Conservation (phyloP, 1,140 invertebrate genomes). For the Pectinophora gossypiella region DNA sequence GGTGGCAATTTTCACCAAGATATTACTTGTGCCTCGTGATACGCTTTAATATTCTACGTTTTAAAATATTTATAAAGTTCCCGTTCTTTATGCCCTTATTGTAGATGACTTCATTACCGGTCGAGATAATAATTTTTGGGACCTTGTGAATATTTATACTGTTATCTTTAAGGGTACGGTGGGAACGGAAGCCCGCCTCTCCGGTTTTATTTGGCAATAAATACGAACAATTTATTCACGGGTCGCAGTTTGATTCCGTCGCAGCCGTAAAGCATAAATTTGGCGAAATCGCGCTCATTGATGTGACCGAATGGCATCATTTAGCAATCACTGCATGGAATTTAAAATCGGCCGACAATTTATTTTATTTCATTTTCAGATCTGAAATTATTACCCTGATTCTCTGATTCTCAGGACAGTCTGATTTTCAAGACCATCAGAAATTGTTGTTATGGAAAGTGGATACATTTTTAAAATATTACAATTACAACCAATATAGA, state of each 20-base stretch:
- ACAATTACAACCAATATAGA: too few relatives aligned
- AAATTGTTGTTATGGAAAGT: too few relatives aligned
- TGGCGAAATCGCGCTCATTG: not conserved
- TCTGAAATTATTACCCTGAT: too few relatives aligned
- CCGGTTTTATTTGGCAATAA: conserved; percentile 2
- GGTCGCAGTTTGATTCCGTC: not conserved
- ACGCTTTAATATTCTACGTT: conserved; percentile 61
- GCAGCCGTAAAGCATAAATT: not conserved
- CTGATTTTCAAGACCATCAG: too few relatives aligned
- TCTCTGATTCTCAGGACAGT: too few relatives aligned
- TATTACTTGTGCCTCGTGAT: conserved; percentile 51
- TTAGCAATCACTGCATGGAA: not conserved
- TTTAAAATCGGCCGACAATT: too few relatives aligned
- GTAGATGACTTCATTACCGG: conserved; percentile 35
- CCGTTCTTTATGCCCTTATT: conserved; percentile 36
- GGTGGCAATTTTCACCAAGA: conserved; percentile 57
- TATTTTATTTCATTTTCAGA: too few relatives aligned
- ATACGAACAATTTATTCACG: not conserved
- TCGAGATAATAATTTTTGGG: not conserved
- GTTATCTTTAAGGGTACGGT: not conserved
- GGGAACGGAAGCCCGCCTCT: too few relatives aligned
- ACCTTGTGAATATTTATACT: not conserved
- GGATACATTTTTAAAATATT: too few relatives aligned
- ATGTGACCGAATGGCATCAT: conserved; percentile 1
- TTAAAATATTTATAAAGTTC: conserved; percentile 67